Conservation (phyloP, 2,113 vertebrate genomes). For the Notarius quadriscutis region DNA sequence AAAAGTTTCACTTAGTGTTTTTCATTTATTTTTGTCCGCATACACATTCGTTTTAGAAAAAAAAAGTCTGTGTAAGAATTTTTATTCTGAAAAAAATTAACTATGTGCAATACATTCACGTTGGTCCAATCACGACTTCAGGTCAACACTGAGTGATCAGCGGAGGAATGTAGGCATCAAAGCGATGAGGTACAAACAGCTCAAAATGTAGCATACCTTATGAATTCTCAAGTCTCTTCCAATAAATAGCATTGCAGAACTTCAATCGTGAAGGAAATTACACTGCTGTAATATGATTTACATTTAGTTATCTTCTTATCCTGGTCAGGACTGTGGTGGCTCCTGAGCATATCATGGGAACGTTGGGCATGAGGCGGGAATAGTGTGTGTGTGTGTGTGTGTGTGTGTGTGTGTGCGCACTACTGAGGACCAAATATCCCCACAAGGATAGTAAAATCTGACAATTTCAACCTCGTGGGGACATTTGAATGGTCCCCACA, state of each 20-base stretch:
- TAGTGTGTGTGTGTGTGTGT: too few species aligned
- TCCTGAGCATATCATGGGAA: neutral
- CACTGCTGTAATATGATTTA: neutral
- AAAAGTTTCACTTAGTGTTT: slow-evolving; percentile 3
- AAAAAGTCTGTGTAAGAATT: neutral
- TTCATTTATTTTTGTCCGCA: neutral
- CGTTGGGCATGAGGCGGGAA: neutral
- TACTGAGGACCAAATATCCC: too few species aligned
- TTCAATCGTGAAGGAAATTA: neutral
- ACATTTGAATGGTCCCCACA: too few species aligned
- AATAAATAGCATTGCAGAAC: neutral
- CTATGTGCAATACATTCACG: neutral
- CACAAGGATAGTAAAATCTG: too few species aligned
- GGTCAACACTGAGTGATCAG: neutral
- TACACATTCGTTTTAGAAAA: neutral
- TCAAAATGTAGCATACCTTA: neutral
- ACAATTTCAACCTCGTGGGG: too few species aligned
- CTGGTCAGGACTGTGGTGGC: neutral
- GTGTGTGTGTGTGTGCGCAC: too few species aligned
- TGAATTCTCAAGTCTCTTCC: neutral
- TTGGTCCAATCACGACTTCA: neutral
- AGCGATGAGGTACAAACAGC: neutral
- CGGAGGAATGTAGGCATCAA: neutral
- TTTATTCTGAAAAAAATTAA: neutral
- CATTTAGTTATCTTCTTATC: neutral